Base-by-base conservation (phyloP, 2,888 invertebrate genomes). In the Cyclophora albipunctata region DNA sequence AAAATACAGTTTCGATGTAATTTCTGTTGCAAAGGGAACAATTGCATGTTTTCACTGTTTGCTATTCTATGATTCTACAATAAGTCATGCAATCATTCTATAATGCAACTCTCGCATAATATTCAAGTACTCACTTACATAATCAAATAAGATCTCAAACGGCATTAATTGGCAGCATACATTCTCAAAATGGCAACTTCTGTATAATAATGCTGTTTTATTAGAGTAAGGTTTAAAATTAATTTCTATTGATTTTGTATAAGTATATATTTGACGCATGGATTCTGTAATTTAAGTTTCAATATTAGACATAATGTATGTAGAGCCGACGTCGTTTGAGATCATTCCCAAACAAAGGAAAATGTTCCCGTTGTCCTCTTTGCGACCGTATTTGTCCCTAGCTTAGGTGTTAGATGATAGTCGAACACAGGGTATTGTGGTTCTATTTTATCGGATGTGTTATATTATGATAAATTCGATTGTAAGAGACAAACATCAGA, bases 401-500 rank as follows among this genome's bases (percentile, higher is more conserved):
- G 87, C 78, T 80, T 86, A 87, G 82, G 78, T 81, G 72, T 80
- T 87, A 87, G 86, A 74, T 78, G 80, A 84, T 78, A 78, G 67
- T 82, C 75, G 75, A 85, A 76, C 86, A 85, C 87, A 88, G 87
- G 87, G 87, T 88, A 87, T 88, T 87, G 87, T 79, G 87, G 87
- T 87, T 84, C 84, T 87, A 86, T 87, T 85, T 86, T 85, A 82
- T 66, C 73, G 82, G 78, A 81, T 69, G 82, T 75, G 84, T 80
- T 79, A 72, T 71, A 63, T 66, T 71, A 63, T 66, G 70, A 74
- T 82, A 79, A 20, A 74, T 72, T 80, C 75, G 82, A 78, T 77
- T 72, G 79, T 81, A 81, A 77, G 78, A 72, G 75, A 71, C 60
- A 60, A 69, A 68, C 69, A 77, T 73, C 79, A 71, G 72, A 72